Conservation (phyloP, 2,113 vertebrate species). For the Misgurnus anguillicaudatus region DNA sequence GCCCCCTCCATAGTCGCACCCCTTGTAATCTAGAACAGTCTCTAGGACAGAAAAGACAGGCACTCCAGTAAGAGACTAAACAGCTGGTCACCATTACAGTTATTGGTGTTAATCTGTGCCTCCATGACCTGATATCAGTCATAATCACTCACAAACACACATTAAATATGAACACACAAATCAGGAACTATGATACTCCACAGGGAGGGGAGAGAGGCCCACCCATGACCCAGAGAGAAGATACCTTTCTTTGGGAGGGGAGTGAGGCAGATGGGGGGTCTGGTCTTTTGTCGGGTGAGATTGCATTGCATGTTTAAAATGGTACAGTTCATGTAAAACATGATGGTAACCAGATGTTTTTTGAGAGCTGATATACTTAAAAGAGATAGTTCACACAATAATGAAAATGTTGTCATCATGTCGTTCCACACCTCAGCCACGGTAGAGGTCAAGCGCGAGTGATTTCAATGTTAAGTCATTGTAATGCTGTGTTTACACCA, state of each 20-base stretch:
- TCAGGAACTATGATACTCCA: constrained; percentile 28
- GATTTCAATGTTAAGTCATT: too few relatives aligned
- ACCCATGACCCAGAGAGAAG: constrained; percentile 26
- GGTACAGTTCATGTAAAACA: not conserved
- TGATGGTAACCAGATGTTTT: constrained; percentile 24
- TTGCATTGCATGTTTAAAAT: constrained; percentile 20
- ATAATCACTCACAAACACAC: constrained; percentile 67
- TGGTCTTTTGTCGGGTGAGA: constrained; percentile 20
- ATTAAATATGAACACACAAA: constrained; percentile 70
- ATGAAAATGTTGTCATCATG: not conserved
- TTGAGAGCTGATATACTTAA: constrained; percentile 9
- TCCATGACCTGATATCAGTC: constrained; percentile 74
- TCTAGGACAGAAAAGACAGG: constrained; percentile 56
- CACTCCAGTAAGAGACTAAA: constrained; percentile 72
- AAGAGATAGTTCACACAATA: too few relatives aligned
- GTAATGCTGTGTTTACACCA: too few relatives aligned
- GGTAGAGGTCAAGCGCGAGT: too few relatives aligned
- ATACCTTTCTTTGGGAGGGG: not conserved
- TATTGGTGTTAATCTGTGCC: constrained; percentile 77
- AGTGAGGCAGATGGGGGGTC: constrained; percentile 6
- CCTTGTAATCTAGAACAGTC: constrained; percentile 89
- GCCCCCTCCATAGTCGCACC: constrained; percentile 39
- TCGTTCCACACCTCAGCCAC: too few relatives aligned
- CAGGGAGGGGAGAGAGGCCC: not conserved
- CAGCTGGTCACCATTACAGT: constrained; percentile 79